Conservation (phyloP, 92 coral and sea anemone genomes). For the Epizoanthus illoricatus region DNA sequence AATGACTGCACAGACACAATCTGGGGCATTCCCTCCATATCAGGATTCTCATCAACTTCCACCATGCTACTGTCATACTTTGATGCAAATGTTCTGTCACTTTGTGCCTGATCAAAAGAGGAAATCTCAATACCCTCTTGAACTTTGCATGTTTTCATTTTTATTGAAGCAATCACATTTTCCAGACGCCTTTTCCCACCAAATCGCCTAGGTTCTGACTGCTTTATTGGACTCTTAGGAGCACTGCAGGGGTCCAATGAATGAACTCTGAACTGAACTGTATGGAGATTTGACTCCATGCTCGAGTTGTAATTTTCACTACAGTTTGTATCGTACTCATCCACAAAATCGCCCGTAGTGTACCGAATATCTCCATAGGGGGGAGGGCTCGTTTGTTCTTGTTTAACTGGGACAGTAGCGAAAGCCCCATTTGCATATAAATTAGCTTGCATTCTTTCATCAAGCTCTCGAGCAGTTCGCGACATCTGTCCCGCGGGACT, state of each 20-base stretch:
- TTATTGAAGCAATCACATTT: constrained; percentile 34
- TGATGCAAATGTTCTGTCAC: neutral
- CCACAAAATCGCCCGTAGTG: constrained; percentile 8
- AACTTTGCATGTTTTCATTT: constrained; percentile 15
- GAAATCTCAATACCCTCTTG: neutral
- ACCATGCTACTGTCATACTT: neutral
- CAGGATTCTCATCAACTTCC: constrained; percentile 1
- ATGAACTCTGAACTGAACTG: neutral
- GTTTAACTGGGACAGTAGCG: neutral
- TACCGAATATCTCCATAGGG: neutral
- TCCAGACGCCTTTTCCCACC: constrained; percentile 29
- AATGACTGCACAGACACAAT: constrained; percentile 30
- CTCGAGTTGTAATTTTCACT: neutral
- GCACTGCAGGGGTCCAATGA: neutral
- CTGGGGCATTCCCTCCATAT: constrained; percentile 21
- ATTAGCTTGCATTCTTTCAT: constrained; percentile 2
- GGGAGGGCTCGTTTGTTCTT: neutral
- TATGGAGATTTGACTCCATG: neutral
- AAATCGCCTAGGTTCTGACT: neutral
- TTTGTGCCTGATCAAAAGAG: neutral
- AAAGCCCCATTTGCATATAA: neutral
- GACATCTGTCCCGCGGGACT: neutral
- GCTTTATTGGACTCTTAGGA: neutral
- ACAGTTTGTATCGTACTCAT: neutral
- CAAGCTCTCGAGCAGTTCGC: neutral